Percentiles rank a stretch among this genome's conserved stretches.
phyloP scores from a whole-genome alignment of 2,888 invertebrate species.

The Trichogramma evanescens region DNA sequence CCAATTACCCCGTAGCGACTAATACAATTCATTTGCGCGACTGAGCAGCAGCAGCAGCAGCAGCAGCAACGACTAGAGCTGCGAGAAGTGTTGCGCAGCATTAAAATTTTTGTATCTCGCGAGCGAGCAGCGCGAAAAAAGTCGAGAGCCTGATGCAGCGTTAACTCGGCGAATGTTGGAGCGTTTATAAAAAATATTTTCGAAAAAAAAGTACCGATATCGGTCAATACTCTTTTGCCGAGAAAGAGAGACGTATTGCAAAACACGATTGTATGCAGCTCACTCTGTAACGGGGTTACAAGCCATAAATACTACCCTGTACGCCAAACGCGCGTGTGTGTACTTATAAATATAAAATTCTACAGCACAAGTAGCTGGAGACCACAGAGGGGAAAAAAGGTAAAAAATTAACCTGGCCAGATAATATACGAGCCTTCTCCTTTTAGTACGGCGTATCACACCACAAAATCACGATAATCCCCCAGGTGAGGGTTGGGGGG shows the following conservation, averaged over 20 bases:
- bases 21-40: constrained; percentile 6
- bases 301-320: too few relatives aligned
- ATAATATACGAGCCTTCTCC: constrained; percentile 1
- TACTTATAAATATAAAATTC: too few relatives aligned
- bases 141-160: too few relatives aligned
- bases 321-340: too few relatives aligned
- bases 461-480: constrained; percentile 10
- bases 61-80: too few relatives aligned
- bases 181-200: too few relatives aligned
- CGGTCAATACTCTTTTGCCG: neutral
- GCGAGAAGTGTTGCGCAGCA: too few relatives aligned
- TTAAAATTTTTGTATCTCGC: neutral
- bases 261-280: too few relatives aligned
- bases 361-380: neutral
- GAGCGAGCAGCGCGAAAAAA: too few relatives aligned
- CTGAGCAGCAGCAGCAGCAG: neutral
- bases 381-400: neutral
- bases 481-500: neutral
- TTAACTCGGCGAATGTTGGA: too few relatives aligned
- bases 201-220: neutral
- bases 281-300: too few relatives aligned
- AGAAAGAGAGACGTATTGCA: neutral
- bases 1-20: neutral
- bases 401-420: constrained; percentile 10
- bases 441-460: neutral